Evolutionary conservation across 1,140 invertebrate species (phyloP), one percentile per base, ranked within the genome.

Genomic region (Cyrtorhinus lividipennis): DNA sequence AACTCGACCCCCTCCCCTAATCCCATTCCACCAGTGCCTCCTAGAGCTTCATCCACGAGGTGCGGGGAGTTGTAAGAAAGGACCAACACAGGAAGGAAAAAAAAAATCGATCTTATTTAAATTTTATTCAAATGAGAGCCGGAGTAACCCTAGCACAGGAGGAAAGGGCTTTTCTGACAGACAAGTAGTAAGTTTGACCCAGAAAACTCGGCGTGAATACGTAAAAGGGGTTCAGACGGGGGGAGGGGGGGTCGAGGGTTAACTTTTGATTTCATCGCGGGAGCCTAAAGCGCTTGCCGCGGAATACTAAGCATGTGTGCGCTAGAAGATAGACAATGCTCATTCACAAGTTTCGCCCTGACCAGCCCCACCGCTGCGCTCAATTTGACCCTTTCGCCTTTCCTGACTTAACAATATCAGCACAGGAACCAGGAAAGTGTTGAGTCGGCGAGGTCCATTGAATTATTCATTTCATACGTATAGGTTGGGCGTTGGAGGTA

Each of bases 51-150:
- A 53, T 8, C 38, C 8, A 44, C 38, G 8, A 3, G 48, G 10
- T 22, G 48, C 10, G 20, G 20, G 48, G 48, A 56, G 53, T 10
- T 8, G 22, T 8, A 56, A n/a, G 13, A 56, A 5, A 56, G 20
- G 18, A 20, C 5, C 22, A 22, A 38, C 58, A 26, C n/a, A 15
- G 44, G 13, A 48, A 48, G 22, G n/a, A n/a, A 46, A 46, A 53
- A 63, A 63, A 64, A 64, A 63, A 65, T 66, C 62, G 62, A 66
- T 66, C 60, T 61, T 61, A 66, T 63, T 64, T 61, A 62, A 64
- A 66, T 63, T 66, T 56, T 64, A 63, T 63, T 66, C 59, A 64
- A 66, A 66, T 64, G 62, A 62, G 46, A 46, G 45, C 24, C 18
- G 13, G 24, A 56, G 22, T 25, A 15, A 13, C 15, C 24, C 26